A percentile compares a stretch with the other conserved stretches of the same genome.
phyloP scores from a whole-genome alignment of 37 sponge, comb jelly and placozoan species.

The Petrosia ficiformis region DNA sequence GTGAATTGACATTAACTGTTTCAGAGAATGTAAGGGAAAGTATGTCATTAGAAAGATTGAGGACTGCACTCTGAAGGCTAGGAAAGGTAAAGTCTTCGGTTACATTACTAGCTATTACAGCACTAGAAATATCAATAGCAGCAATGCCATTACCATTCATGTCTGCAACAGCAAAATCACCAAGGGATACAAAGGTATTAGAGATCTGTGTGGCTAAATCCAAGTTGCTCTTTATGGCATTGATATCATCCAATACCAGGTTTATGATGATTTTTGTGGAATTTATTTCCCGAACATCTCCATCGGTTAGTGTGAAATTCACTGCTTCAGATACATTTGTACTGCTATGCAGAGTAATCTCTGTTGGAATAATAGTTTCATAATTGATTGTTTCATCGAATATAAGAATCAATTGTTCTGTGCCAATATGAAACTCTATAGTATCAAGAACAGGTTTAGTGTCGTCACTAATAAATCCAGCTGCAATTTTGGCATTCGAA shows the following conservation, averaged over 20 bases:
- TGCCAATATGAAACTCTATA: conserved; percentile 66
- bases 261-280: conserved; percentile 40
- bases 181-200: conserved; percentile 69
- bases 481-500: conserved; percentile 35
- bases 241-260: conserved; percentile 66
- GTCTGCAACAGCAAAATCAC: conserved; percentile 62
- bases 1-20: conserved; percentile 51
- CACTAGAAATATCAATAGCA: conserved; percentile 8
- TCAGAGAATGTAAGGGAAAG: conserved; percentile 79
- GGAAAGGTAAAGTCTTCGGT: conserved; percentile 63
- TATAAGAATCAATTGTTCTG: conserved; percentile 41
- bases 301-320: conserved; percentile 32
- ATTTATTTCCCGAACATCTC: conserved; percentile 20
- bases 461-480: conserved; percentile 49
- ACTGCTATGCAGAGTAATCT: conserved; percentile 60
- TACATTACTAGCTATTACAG: conserved; percentile 40
- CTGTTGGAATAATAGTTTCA: conserved; percentile 37
- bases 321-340: conserved; percentile 33
- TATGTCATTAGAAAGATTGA: conserved; percentile 54
- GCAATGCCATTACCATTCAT: conserved; percentile 54
- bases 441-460: conserved; percentile 46
- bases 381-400: conserved; percentile 79
- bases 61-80: conserved; percentile 29
- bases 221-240: conserved; percentile 56
- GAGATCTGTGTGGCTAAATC: conserved; percentile 47